Conservation (phyloP, 2,888 invertebrate species). For the Carterocephalus palaemon region DNA sequence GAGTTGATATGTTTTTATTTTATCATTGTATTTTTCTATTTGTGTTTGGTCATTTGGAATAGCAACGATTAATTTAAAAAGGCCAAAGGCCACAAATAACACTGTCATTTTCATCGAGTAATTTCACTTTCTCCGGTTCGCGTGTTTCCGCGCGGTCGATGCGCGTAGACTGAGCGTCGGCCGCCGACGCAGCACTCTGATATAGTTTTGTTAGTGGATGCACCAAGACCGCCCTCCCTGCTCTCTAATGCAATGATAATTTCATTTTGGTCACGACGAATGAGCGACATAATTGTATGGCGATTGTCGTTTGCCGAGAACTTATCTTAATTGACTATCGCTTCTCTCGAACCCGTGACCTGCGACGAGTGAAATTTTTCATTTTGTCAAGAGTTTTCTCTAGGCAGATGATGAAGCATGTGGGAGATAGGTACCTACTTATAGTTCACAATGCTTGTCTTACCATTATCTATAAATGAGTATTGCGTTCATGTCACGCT, state of each 20-base stretch:
- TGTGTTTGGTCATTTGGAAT: constrained; percentile 53
- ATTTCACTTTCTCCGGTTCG: constrained; percentile 68
- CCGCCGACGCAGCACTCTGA: constrained; percentile 53
- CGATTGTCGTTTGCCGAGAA: constrained; percentile 64
- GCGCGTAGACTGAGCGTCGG: constrained; percentile 66
- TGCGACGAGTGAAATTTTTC: constrained; percentile 69
- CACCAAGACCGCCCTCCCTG: constrained; percentile 67
- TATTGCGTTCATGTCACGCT: no score
- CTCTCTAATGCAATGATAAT: constrained; percentile 70
- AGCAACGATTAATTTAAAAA: constrained; percentile 48
- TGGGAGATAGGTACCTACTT: no score
- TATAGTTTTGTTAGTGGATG: constrained; percentile 75
- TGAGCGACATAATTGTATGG: constrained; percentile 71
- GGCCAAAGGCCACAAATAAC: constrained; percentile 52
- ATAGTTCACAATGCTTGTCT: no score
- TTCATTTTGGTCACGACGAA: constrained; percentile 73
- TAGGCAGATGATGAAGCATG: constrained; percentile 42
- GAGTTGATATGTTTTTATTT: constrained; percentile 73
- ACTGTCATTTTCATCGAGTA: constrained; percentile 66
- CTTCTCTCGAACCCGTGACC: constrained; percentile 69
- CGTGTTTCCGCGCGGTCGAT: constrained; percentile 56
- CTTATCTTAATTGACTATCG: constrained; percentile 73
- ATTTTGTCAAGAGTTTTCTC: constrained; percentile 67
- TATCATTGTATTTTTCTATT: constrained; percentile 57
- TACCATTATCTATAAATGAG: no score